These are phyloP conservation scores for Sardinella longiceps DNA, from an alignment of 2,797 vertebrate species.

Conservation along the genomic window DNA sequence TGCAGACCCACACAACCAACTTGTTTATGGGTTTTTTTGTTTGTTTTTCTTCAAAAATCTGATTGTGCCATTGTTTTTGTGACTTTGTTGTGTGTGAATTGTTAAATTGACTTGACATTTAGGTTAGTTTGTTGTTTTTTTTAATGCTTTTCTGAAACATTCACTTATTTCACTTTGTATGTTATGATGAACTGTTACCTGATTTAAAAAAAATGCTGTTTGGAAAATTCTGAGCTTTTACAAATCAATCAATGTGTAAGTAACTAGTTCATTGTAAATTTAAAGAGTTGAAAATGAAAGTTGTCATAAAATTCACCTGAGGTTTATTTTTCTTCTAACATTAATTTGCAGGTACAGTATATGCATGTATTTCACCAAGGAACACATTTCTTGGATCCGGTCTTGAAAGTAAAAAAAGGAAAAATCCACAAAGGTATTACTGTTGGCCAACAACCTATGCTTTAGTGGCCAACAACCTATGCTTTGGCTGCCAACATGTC, in stretches of 20 bases:
- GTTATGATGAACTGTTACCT: background rate
- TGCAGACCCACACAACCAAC: too few relatives aligned
- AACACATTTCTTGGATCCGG: background rate
- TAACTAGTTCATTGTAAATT: background rate
- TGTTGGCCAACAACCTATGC: conserved; percentile 3
- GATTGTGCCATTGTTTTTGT: conserved; percentile 14
- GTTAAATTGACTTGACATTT: background rate
- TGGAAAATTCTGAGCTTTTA: background rate
- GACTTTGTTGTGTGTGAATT: conserved; percentile 1
- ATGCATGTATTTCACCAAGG: background rate
- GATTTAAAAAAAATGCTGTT: background rate
- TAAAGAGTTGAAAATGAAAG: background rate
- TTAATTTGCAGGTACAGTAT: background rate
- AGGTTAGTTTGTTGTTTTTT: too few relatives aligned
- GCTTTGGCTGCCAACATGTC: background rate
- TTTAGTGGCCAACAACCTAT: background rate
- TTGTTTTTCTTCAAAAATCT: background rate
- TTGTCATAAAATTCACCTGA: background rate
- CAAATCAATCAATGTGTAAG: background rate
- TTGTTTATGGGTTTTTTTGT: background rate
- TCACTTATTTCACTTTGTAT: background rate
- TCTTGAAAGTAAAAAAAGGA: background rate
- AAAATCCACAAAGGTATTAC: background rate
- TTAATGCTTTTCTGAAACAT: background rate
- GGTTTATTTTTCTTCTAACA: background rate